These are phyloP conservation scores for Aphidius colemani DNA, from an alignment of 2,888 invertebrate genomes.

Conservation along the genomic window DNA sequence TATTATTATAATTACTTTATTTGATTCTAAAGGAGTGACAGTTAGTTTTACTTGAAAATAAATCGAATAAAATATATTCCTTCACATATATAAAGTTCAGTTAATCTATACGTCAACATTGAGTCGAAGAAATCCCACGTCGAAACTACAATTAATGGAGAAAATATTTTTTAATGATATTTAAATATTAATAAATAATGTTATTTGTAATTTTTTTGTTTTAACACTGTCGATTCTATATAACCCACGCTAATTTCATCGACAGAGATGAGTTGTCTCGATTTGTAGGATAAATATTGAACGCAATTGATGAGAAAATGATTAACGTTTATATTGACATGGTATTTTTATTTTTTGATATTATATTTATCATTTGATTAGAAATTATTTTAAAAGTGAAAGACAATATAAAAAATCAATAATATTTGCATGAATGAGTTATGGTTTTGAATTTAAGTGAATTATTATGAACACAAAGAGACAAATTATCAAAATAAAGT, in stretches of 20 bases:
- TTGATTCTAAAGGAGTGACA: no score
- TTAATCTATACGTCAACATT: constrained; percentile 33
- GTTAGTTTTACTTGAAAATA: not conserved
- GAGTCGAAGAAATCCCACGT: constrained; percentile 5
- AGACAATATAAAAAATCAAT: no score
- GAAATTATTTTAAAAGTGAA: no score
- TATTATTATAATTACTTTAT: no score
- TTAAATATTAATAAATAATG: no score
- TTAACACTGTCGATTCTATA: constrained; percentile 29
- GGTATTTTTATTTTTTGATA: no score
- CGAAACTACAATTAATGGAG: constrained; percentile 24
- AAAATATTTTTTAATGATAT: not conserved
- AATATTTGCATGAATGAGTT: no score
- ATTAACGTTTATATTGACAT: constrained; percentile 22
- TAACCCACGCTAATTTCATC: constrained; percentile 30
- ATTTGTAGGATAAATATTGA: not conserved
- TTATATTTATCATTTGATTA: no score
- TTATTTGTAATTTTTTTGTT: no score
- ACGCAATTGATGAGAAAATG: constrained; percentile 26
- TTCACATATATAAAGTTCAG: constrained; percentile 2
- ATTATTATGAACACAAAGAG: no score
- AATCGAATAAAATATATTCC: not conserved
- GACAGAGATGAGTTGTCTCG: constrained; percentile 15
- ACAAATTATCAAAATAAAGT: no score
- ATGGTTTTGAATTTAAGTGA: no score